Percentiles rank a stretch among this genome's conserved stretches.
Evolutionary conservation across 2,888 invertebrate genomes (phyloP).

Genomic region (Andrena bucephala): DNA sequence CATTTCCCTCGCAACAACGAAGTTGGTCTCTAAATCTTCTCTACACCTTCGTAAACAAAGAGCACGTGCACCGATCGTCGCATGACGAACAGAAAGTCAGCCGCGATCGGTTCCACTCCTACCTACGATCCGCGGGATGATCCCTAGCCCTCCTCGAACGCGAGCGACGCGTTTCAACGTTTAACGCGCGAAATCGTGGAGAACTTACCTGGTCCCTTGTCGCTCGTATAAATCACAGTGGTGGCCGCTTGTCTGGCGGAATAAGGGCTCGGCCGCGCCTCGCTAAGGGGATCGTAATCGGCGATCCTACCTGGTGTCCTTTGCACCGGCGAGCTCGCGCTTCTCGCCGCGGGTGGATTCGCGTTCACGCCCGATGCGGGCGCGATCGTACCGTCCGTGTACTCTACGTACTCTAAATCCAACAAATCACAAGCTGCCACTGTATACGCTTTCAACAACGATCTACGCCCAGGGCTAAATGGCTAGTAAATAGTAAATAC

Average conservation of each 20-base stretch:
- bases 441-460: slow-evolving; percentile 30
- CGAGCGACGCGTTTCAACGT: neutral
- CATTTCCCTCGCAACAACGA: no score
- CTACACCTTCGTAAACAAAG: no score
- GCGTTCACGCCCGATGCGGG: slow-evolving; percentile 78
- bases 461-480: neutral
- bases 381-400: slow-evolving; percentile 82
- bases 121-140: no score
- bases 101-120: no score
- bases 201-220: slow-evolving; percentile 88
- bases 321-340: slow-evolving; percentile 77
- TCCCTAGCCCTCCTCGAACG: no score
- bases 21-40: no score
- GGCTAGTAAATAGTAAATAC: neutral
- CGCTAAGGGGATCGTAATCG: slow-evolving; percentile 92
- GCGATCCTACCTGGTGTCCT: slow-evolving; percentile 91
- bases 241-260: slow-evolving; percentile 91
- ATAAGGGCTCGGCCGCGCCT: slow-evolving; percentile 90
- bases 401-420: slow-evolving; percentile 83
- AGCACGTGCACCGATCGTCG: no score
- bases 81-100: no score
- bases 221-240: slow-evolving; percentile 94
- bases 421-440: slow-evolving; percentile 65
- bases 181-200: neutral
- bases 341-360: slow-evolving; percentile 71